phyloP scores from a whole-genome alignment of 2,113 vertebrate species.

The Bubo blakistoni region DNA sequence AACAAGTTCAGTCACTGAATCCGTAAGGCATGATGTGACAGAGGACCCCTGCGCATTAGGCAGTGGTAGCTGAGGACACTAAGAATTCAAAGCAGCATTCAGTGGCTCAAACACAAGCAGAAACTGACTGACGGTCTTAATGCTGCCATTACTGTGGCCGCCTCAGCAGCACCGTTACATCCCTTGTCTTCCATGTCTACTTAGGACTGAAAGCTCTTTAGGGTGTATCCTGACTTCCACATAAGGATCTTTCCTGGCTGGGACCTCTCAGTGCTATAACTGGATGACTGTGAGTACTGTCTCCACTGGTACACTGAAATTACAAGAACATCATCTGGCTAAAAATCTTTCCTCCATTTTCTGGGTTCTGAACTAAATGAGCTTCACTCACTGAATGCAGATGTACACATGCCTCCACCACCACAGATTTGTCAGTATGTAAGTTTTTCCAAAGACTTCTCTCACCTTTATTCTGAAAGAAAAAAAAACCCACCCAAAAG shows the following conservation, averaged over 20 bases:
- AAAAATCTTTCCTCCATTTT: neutral
- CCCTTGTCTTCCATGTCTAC: neutral
- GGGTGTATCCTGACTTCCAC: fast-evolving
- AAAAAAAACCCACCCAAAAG: neutral
- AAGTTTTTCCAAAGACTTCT: constrained; percentile 52
- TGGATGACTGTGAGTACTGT: neutral
- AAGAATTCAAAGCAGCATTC: neutral
- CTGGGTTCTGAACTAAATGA: neutral
- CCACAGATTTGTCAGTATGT: neutral
- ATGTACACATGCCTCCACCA: constrained; percentile 43
- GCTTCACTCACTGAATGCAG: neutral
- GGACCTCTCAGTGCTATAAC: neutral
- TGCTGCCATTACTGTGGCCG: neutral
- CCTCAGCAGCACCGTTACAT: neutral
- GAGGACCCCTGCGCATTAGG: neutral
- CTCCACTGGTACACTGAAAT: neutral
- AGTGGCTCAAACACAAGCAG: neutral
- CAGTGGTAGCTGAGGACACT: neutral
- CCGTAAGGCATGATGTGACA: neutral
- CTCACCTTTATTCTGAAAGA: constrained; percentile 30
- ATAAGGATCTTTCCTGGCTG: neutral
- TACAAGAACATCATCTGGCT: neutral
- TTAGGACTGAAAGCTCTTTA: neutral
- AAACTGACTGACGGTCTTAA: neutral
- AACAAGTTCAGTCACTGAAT: neutral